Evolutionary conservation across 2,888 invertebrate genomes (phyloP), one percentile per base, ranked within the genome.

Genomic region (Rhamphomyia laevipes): DNA sequence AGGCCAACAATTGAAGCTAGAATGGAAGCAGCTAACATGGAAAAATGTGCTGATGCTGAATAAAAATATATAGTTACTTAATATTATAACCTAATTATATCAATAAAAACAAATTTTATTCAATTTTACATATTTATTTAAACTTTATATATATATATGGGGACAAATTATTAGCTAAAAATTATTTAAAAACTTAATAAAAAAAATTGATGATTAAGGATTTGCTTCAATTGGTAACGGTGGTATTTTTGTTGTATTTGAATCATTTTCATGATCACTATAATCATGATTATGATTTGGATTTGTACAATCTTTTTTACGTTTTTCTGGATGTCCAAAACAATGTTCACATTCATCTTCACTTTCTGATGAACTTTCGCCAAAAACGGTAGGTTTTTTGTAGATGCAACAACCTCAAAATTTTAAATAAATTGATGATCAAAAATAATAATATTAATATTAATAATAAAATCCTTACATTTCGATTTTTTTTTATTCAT

Each of bases 401-500:
- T 90, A 95, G 63, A 95, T 87, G 68, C 95, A 95, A 66, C 95
- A 95, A 72, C 91, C 92, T 92, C 61, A 51, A 49, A 55, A 43
- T 17, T 41, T 51, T 5, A 45, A 43, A 42, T 51, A 35, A 53
- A 45, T 17, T 21, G 30, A 48, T 43, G 15, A 41, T 45, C 12
- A 43, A 23, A 43, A 17, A 6, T 18, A 43, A 43, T 11, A 15
- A 41, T 11, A 43, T 43, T 9, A 43, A 43, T 23, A 11, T 18
- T 9, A 11, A 21, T 21, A 21, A n/a, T 30, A 23, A 30, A 43
- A 70, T n/a, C n/a, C 81, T 78, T 73, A 92, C 95, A 95, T 78
- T 95, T 96, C 21, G 95, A 95, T 70, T 95, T 95, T 72, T 93
- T 94, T 69, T 87, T 91, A 65, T 90, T 87, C 84, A 95, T 80